A percentile compares a stretch with the other conserved stretches of the same genome.
Evolutionary conservation across 2,888 invertebrate species (phyloP).

Genomic region (Drosophila yooni): DNA sequence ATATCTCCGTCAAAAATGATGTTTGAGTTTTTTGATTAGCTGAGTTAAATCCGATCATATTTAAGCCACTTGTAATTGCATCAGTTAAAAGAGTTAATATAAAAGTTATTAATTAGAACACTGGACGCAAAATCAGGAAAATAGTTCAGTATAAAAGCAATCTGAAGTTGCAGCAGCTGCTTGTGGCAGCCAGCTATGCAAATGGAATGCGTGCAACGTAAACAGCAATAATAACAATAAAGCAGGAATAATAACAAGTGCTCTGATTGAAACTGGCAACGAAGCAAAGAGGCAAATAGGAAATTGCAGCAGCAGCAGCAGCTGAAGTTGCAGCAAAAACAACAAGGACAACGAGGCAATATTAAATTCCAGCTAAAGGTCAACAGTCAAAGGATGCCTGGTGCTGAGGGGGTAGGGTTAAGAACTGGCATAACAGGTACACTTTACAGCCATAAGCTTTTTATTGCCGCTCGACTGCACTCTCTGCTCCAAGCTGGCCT

Average conservation of each 20-base stretch:
- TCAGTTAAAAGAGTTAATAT: background rate
- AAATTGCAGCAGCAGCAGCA: slow-evolving; percentile 8
- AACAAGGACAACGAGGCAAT: slow-evolving; percentile 39
- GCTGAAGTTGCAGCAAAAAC: slow-evolving; percentile 1
- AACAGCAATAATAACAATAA: slow-evolving; percentile 57
- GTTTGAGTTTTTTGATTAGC: background rate
- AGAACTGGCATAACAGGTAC: slow-evolving; percentile 26
- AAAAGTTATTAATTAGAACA: background rate
- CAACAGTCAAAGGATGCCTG: slow-evolving; percentile 39
- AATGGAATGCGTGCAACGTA: slow-evolving; percentile 52
- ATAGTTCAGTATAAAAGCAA: background rate
- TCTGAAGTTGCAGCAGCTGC: background rate
- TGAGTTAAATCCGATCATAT: background rate
- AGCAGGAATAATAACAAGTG: slow-evolving; percentile 32
- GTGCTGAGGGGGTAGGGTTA: background rate
- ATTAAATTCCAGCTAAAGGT: slow-evolving; percentile 70
- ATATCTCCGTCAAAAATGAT: background rate
- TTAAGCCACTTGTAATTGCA: background rate
- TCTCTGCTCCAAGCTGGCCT: slow-evolving; percentile 22
- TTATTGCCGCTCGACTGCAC: slow-evolving; percentile 56
- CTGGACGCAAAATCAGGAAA: background rate
- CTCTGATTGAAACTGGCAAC: slow-evolving; percentile 34
- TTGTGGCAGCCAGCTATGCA: slow-evolving; percentile 26
- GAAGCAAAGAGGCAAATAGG: slow-evolving; percentile 23
- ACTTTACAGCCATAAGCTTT: slow-evolving; percentile 49